Conservation (phyloP, 1,140 invertebrate species). For the Eupeodes corollae region DNA sequence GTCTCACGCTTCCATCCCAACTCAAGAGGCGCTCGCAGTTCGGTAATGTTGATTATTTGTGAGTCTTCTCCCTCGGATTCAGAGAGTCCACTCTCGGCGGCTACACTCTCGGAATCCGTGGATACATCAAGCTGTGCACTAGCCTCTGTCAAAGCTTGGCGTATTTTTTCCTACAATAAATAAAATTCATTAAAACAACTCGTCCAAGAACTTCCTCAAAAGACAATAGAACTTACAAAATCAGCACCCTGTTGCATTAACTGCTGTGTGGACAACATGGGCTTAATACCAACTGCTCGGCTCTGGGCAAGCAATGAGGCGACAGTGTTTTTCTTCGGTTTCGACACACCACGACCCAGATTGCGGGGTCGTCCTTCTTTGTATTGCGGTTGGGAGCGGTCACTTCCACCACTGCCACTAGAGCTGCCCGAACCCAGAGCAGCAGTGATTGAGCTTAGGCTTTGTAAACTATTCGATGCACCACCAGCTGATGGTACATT, state of each 20-base stretch:
- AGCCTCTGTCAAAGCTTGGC: conserved; percentile 39
- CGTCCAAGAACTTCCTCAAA: background rate
- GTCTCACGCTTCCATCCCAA: conserved; percentile 85
- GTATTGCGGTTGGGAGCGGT: conserved; percentile 12
- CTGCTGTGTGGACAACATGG: conserved; percentile 44
- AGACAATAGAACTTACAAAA: conserved; percentile 30
- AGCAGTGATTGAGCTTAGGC: conserved; percentile 36
- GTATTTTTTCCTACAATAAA: conserved; percentile 39
- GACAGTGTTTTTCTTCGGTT: conserved; percentile 84
- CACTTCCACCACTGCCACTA: conserved; percentile 20
- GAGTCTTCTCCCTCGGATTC: conserved; percentile 38
- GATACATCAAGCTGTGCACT: conserved; percentile 40
- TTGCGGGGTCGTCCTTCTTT: conserved; percentile 68
- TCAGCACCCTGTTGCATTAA: conserved; percentile 37
- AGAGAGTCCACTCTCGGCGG: conserved; percentile 40
- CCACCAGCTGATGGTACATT: conserved; percentile 5
- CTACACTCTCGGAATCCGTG: conserved; percentile 44
- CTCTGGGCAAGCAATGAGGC: conserved; percentile 75
- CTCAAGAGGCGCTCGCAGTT: conserved; percentile 61
- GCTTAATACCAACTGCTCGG: conserved; percentile 56
- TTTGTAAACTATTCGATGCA: conserved; percentile 26
- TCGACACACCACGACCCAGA: conserved; percentile 70
- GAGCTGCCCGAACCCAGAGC: conserved; percentile 23
- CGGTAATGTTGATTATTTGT: conserved; percentile 44
- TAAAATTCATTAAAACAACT: no score